These are phyloP conservation scores for Oikopleura albicans DNA, from an alignment of 23 tunicate species.

Conservation along the genomic window DNA sequence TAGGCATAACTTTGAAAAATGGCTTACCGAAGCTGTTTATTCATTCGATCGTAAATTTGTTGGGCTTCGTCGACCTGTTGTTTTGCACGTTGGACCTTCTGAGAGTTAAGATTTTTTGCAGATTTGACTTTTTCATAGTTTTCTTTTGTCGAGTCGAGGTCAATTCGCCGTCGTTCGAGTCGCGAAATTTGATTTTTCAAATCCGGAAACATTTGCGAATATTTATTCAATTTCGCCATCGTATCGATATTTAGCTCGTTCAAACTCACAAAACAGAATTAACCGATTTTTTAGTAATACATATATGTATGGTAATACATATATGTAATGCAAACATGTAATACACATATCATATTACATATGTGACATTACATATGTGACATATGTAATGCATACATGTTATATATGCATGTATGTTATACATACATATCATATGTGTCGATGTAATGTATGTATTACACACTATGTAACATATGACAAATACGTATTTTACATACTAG, in stretches of 20 bases:
- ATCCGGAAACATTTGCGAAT: slow-evolving; percentile 1
- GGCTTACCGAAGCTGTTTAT: background rate
- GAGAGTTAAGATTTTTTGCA: background rate
- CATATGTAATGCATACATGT: too few relatives aligned
- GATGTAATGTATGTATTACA: too few relatives aligned
- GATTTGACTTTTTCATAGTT: background rate
- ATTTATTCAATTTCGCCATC: background rate
- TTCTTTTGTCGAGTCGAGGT: slow-evolving; percentile 8
- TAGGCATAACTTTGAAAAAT: background rate
- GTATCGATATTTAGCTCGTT: background rate
- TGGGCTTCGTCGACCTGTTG: background rate
- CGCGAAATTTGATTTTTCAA: slow-evolving; percentile 9
- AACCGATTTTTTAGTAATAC: too few relatives aligned
- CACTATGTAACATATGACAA: too few relatives aligned
- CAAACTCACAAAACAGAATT: background rate
- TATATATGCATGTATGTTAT: too few relatives aligned
- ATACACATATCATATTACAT: too few relatives aligned
- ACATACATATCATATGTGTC: too few relatives aligned
- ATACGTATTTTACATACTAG: too few relatives aligned
- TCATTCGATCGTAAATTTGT: background rate
- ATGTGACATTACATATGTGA: too few relatives aligned
- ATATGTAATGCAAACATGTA: too few relatives aligned
- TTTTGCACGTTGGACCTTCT: slow-evolving; percentile 1
- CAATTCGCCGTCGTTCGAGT: background rate
- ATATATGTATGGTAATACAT: too few relatives aligned